phyloP scores from a whole-genome alignment of 53 echinoderm and acorn worm genomes.

The Henricia sp. region DNA sequence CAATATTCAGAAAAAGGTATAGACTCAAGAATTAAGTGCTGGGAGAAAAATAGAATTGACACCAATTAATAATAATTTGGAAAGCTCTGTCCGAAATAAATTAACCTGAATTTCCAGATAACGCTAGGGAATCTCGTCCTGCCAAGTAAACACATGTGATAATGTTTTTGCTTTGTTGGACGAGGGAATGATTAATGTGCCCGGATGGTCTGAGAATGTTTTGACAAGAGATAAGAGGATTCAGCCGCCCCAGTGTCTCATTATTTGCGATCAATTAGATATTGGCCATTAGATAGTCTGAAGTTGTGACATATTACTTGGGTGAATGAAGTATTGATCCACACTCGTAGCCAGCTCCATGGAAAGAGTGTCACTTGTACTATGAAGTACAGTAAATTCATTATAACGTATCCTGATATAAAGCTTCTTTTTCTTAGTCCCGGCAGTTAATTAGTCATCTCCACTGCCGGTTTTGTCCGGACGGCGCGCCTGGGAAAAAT shows the following conservation, averaged over 20 bases:
- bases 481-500: too few species aligned
- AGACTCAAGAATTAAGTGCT: background rate
- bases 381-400: too few species aligned
- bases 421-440: too few species aligned
- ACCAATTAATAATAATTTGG: slow-evolving; percentile 25
- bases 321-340: too few species aligned
- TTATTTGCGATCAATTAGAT: slow-evolving; percentile 43
- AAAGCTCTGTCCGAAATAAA: slow-evolving; percentile 8
- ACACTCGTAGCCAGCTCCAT: too few species aligned
- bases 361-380: too few species aligned
- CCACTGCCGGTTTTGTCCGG: too few species aligned
- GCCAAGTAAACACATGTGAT: slow-evolving; percentile 16
- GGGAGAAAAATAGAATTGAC: background rate
- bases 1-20: background rate
- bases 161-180: background rate
- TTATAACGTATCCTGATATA: too few species aligned
- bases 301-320: background rate
- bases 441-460: too few species aligned
- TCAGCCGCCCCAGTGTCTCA: slow-evolving; percentile 11
- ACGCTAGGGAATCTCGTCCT: background rate
- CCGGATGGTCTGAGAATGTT: slow-evolving; percentile 31
- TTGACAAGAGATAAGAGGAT: slow-evolving; percentile 52
- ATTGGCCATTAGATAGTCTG: slow-evolving; percentile 18
- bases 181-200: slow-evolving; percentile 37
- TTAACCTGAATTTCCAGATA: slow-evolving; percentile 33